Conservation (phyloP, 2,797 vertebrate species). For the Peromyscus attwateri region DNA sequence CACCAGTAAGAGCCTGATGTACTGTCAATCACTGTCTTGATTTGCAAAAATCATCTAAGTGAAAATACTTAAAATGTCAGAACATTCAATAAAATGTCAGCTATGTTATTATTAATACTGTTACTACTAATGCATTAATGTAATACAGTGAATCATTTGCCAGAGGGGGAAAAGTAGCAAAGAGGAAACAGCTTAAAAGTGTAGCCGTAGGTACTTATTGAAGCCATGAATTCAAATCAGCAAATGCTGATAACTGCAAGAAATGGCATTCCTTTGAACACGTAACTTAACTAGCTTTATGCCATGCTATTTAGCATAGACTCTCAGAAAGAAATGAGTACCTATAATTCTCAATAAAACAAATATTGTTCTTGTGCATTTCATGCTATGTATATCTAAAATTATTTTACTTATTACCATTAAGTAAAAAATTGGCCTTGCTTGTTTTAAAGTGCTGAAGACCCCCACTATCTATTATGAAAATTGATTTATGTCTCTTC, state of each 20-base stretch:
- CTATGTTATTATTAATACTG: background rate
- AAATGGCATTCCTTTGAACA: background rate
- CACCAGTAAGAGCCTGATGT: background rate
- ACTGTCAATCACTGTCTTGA: background rate
- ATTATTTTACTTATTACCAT: background rate
- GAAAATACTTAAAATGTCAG: background rate
- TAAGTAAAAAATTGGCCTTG: background rate
- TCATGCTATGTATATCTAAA: background rate
- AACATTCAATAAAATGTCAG: background rate
- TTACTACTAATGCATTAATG: background rate
- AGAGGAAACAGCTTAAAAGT: background rate
- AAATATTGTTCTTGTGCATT: background rate
- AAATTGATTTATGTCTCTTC: slow-evolving; percentile 20
- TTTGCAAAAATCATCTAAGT: background rate
- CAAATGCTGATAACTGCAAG: background rate
- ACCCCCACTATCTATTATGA: background rate
- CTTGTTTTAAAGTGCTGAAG: background rate
- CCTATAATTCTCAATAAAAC: background rate
- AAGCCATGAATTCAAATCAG: background rate
- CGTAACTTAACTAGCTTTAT: background rate
- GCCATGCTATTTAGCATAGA: background rate
- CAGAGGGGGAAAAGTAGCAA: background rate
- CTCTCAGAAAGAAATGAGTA: background rate
- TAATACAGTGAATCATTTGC: background rate
- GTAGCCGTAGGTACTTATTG: background rate